Conservation (phyloP, 2,113 vertebrate genomes). For the Crotophaga sulcirostris region DNA sequence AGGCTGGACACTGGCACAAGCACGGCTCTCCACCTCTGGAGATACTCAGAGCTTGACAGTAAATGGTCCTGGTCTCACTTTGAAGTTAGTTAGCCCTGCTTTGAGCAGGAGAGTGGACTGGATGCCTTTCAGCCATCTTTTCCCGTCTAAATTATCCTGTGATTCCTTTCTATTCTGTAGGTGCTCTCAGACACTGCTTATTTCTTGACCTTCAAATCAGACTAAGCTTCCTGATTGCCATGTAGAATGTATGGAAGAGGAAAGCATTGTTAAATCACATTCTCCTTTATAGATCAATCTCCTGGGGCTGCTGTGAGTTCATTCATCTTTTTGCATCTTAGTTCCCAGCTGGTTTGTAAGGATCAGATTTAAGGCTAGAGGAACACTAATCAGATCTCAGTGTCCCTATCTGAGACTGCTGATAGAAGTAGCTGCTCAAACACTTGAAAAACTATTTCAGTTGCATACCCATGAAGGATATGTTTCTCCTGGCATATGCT, state of each 20-base stretch:
- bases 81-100: neutral
- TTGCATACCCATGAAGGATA: neutral
- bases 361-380: neutral
- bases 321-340: neutral
- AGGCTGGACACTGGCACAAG: fast-evolving
- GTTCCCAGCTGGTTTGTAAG: neutral
- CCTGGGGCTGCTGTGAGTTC: neutral
- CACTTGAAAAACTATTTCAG: neutral
- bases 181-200: neutral
- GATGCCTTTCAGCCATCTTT: neutral
- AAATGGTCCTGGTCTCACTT: neutral
- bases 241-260: neutral
- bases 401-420: neutral
- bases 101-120: neutral
- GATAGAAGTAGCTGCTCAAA: neutral
- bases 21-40: neutral
- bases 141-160: neutral
- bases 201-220: neutral
- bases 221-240: neutral
- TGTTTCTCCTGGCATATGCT: neutral
- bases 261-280: neutral
- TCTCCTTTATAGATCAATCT: fast-evolving
- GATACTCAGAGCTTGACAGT: neutral
- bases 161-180: neutral
- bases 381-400: neutral